These are phyloP conservation scores for Luperina testacea DNA, from an alignment of 2,888 invertebrate species.

Conservation along the genomic window DNA sequence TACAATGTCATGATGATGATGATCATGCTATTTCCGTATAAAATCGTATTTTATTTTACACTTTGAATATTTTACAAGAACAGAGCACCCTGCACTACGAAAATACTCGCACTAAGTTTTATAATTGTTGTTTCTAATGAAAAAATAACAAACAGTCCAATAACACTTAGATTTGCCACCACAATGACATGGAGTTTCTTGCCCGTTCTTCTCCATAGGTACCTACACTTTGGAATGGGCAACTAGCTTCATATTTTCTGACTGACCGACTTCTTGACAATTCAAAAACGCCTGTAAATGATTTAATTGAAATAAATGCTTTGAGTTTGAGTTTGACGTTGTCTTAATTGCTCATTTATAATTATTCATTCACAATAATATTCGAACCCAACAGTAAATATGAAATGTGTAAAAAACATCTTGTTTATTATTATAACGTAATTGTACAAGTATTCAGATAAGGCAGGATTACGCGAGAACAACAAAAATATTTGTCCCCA, in stretches of 20 bases:
- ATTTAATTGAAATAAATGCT: no score
- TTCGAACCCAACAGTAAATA: slow-evolving; percentile 55
- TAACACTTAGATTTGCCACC: slow-evolving; percentile 24
- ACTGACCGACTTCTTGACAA: no score
- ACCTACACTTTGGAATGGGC: no score
- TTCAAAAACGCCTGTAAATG: no score
- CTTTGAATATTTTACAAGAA: slow-evolving; percentile 38
- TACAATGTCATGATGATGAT: no score
- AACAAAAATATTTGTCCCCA: slow-evolving; percentile 66
- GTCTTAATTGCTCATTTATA: slow-evolving; percentile 50
- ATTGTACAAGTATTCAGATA: slow-evolving; percentile 69
- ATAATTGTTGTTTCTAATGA: background rate
- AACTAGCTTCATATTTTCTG: no score
- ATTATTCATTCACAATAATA: slow-evolving; percentile 63
- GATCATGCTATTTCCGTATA: slow-evolving; percentile 38
- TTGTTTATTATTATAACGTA: slow-evolving; percentile 67
- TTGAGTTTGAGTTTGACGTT: no score
- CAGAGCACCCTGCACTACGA: slow-evolving; percentile 43
- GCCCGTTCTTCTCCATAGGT: no score
- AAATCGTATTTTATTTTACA: slow-evolving; percentile 33
- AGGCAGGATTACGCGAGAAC: slow-evolving; percentile 64
- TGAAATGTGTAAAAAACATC: slow-evolving; percentile 57
- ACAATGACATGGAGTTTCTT: no score
- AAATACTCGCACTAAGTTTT: slow-evolving; percentile 21
- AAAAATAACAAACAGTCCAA: slow-evolving; percentile 36